Conservation (phyloP, 92 coral and sea anemone genomes). For the Meandrina meandrites region DNA sequence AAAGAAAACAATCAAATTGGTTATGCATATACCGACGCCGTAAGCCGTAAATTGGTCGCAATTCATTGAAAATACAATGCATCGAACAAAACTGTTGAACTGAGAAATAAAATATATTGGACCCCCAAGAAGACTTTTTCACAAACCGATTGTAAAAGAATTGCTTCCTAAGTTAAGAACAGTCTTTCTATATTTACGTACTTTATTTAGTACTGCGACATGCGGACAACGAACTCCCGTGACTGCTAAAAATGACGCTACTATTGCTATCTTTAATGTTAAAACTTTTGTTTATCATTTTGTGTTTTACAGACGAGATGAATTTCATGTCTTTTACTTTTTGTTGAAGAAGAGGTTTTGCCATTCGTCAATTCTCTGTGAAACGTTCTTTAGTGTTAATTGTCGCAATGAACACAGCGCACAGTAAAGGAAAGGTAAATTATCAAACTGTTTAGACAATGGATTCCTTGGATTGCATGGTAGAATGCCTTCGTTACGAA, state of each 20-base stretch:
- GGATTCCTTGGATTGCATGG: background rate
- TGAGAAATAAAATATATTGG: background rate
- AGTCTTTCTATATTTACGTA: background rate
- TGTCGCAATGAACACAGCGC: background rate
- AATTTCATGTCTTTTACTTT: background rate
- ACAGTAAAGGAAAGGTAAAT: background rate
- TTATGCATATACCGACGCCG: background rate
- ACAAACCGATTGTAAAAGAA: background rate
- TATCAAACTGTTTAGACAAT: background rate
- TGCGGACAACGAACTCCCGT: background rate
- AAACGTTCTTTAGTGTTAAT: background rate
- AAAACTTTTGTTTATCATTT: too few species aligned
- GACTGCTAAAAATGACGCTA: background rate
- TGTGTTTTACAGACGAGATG: background rate
- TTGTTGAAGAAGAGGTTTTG: background rate
- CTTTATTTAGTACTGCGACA: background rate
- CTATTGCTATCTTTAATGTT: background rate
- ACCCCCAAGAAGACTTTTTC: background rate
- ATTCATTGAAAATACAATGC: background rate
- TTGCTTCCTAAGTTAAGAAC: background rate
- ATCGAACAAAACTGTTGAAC: background rate
- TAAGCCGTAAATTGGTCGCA: background rate
- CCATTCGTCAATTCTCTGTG: background rate
- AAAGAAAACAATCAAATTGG: background rate
- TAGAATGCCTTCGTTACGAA: background rate